phyloP scores from a whole-genome alignment of 2,888 invertebrate genomes.

The Noctua janthina region DNA sequence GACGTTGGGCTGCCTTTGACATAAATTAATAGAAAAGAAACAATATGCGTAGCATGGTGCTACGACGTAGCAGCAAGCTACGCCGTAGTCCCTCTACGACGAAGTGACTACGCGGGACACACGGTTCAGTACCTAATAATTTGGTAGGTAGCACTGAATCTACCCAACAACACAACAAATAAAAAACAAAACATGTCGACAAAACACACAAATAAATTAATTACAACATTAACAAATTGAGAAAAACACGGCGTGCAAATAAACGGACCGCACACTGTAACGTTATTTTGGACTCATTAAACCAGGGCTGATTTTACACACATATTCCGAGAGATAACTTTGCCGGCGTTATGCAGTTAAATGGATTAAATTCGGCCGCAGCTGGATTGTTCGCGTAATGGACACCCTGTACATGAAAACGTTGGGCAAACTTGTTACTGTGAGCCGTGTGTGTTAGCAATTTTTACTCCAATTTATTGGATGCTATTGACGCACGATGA shows the following conservation, averaged over 20 bases:
- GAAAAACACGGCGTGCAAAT: slow-evolving; percentile 72
- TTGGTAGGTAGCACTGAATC: background rate
- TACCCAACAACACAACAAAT: background rate
- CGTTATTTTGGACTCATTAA: slow-evolving; percentile 85
- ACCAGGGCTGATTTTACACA: slow-evolving; percentile 81
- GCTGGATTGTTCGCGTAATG: slow-evolving; percentile 84
- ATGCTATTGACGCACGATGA: slow-evolving; percentile 43
- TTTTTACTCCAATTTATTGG: slow-evolving; percentile 65
- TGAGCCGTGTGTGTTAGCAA: slow-evolving; percentile 60
- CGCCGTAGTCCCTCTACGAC: background rate
- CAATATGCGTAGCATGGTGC: slow-evolving; percentile 4
- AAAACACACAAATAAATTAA: slow-evolving; percentile 68
- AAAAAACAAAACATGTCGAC: slow-evolving; percentile 28
- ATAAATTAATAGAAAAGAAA: background rate
- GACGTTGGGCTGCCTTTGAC: background rate
- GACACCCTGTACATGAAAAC: slow-evolving; percentile 78
- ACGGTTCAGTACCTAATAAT: background rate
- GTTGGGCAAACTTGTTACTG: slow-evolving; percentile 75
- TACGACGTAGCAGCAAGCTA: background rate
- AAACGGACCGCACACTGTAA: slow-evolving; percentile 70
- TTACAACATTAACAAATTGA: slow-evolving; percentile 70
- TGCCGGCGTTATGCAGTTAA: slow-evolving; percentile 82
- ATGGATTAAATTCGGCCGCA: slow-evolving; percentile 86
- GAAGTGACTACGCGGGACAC: background rate
- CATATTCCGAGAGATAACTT: slow-evolving; percentile 82